These are phyloP conservation scores for Chelidonichthys spinosus DNA, from an alignment of 2,797 vertebrate species.

Conservation along the genomic window DNA sequence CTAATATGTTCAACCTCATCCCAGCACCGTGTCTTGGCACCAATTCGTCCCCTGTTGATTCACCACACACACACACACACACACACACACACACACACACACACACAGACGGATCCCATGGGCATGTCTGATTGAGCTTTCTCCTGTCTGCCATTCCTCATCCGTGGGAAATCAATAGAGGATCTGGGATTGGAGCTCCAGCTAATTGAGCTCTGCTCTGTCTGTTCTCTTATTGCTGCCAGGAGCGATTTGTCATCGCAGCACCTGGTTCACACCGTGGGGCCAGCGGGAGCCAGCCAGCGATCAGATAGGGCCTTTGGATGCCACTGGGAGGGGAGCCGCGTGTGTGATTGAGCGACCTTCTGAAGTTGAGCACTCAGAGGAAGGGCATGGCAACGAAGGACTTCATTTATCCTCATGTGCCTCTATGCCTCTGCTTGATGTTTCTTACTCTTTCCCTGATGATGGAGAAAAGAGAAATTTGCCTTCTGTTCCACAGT, in stretches of 20 bases:
- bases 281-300: constrained; percentile 54
- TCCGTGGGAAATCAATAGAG: constrained; percentile 84
- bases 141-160: constrained; percentile 84
- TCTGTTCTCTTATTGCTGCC: constrained; percentile 81
- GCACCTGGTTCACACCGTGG: constrained; percentile 78
- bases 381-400: constrained; percentile 47
- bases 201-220: constrained; percentile 86
- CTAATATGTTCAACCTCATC: constrained; percentile 60
- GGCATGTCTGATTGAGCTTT: constrained; percentile 84
- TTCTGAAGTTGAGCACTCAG: constrained; percentile 59
- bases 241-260: constrained; percentile 82
- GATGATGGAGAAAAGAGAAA: constrained; percentile 24
- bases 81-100: constrained; percentile 11
- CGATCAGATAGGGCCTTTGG: constrained; percentile 67
- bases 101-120: constrained; percentile 61
- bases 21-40: constrained; percentile 51
- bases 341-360: constrained; percentile 67
- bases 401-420: constrained; percentile 49
- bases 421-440: constrained; percentile 23
- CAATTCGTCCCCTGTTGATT: constrained; percentile 68
- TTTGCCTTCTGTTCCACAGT: constrained; percentile 14
- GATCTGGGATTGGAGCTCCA: constrained; percentile 81
- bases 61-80: constrained; percentile 19
- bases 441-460: constrained; percentile 24
- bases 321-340: constrained; percentile 58